These are phyloP conservation scores for Rhinopithecus roxellana DNA, from an alignment of 2,113 vertebrate genomes.

Conservation along the genomic window DNA sequence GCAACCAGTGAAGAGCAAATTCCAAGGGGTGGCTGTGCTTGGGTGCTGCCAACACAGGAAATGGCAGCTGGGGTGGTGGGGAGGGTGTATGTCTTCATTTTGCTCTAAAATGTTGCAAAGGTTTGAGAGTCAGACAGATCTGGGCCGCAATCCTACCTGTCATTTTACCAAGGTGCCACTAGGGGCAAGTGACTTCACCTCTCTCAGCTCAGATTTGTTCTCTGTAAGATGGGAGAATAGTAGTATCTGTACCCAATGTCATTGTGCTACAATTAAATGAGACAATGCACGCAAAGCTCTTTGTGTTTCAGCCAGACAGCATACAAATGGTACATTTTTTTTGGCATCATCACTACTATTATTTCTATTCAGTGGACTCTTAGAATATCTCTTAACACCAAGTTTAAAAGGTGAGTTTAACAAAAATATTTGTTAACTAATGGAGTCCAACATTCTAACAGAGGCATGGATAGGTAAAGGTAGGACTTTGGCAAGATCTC, in stretches of 20 bases:
- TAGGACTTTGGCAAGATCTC: background rate
- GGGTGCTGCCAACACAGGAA: background rate
- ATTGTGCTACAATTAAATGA: background rate
- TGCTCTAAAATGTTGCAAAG: background rate
- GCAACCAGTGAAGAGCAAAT: background rate
- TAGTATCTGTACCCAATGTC: background rate
- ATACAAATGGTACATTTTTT: background rate
- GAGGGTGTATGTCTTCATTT: background rate
- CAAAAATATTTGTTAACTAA: background rate
- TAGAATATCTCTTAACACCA: background rate
- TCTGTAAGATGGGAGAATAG: background rate
- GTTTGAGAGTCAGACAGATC: background rate
- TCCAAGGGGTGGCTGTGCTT: accelerated
- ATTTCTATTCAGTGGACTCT: background rate
- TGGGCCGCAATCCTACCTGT: background rate
- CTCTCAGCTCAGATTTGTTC: background rate
- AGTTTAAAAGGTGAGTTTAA: background rate
- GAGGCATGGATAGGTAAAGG: background rate
- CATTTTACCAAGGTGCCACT: too few relatives aligned
- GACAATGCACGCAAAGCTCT: background rate
- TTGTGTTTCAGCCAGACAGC: background rate
- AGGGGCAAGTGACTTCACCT: background rate
- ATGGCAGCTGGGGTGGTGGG: accelerated
- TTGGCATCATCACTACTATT: background rate
- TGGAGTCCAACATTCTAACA: background rate